phyloP scores from a whole-genome alignment of 2,113 vertebrate genomes.

The Ammodytes dubius region DNA sequence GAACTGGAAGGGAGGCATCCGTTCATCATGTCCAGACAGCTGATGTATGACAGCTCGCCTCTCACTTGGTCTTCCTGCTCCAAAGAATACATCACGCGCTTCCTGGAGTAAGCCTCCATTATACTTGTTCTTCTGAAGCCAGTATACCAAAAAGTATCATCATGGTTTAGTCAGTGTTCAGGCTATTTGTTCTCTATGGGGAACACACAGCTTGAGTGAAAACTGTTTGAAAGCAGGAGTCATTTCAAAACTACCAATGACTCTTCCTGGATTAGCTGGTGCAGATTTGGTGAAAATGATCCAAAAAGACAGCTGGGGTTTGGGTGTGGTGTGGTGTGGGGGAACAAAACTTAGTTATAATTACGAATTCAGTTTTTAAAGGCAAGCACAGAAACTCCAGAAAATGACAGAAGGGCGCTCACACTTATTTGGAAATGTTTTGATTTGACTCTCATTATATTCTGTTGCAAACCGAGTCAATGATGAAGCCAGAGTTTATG shows the following conservation, averaged over 20 bases:
- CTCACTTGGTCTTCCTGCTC: conserved; percentile 98
- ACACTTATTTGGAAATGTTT: neutral
- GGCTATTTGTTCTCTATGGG: neutral
- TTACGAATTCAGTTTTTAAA: neutral
- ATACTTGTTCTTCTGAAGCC: neutral
- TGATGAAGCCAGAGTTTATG: neutral
- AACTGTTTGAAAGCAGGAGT: neutral
- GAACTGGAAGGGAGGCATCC: conserved; percentile 89
- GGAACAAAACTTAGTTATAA: neutral
- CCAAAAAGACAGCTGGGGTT: neutral
- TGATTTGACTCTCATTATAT: conserved; percentile 9
- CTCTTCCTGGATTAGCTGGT: neutral
- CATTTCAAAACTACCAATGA: neutral
- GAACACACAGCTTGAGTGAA: neutral
- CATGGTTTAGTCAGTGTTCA: neutral
- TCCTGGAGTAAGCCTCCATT: conserved; percentile 91
- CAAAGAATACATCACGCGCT: conserved; percentile 97
- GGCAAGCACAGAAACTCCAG: neutral
- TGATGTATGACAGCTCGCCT: conserved; percentile 94
- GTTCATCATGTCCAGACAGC: conserved; percentile 96
- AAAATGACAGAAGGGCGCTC: neutral
- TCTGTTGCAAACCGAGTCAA: neutral
- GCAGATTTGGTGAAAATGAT: conserved; percentile 20
- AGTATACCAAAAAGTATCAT: neutral
- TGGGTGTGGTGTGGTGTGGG: conserved; percentile 18